phyloP scores from a whole-genome alignment of 2,797 vertebrate genomes.

The Pseudochirops cupreus region DNA sequence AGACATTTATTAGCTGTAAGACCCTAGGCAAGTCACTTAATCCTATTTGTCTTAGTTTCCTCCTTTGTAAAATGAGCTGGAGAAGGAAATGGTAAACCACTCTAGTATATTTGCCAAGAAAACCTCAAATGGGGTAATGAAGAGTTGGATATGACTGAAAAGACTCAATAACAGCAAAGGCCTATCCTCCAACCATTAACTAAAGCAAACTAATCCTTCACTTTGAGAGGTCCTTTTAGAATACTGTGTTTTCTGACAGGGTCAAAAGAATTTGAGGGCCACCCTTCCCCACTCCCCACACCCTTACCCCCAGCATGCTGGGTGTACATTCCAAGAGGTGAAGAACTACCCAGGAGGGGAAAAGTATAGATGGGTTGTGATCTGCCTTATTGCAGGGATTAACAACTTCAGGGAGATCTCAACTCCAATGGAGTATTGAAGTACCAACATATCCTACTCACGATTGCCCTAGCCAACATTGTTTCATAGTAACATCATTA shows the following conservation, averaged over 20 bases:
- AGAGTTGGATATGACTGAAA: neutral
- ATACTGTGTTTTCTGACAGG: slow-evolving; percentile 57
- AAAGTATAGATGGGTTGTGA: neutral
- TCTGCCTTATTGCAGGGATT: neutral
- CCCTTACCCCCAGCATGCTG: neutral
- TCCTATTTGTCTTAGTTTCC: neutral
- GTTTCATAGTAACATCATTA: neutral
- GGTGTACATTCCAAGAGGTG: neutral
- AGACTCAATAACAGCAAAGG: neutral
- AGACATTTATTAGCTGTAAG: neutral
- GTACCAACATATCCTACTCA: neutral
- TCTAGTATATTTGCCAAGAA: neutral
- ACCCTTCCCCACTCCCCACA: no score
- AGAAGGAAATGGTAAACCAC: no score
- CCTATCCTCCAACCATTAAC: neutral
- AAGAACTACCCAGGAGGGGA: neutral
- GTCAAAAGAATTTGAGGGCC: neutral
- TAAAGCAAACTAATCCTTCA: neutral
- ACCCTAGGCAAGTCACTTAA: neutral
- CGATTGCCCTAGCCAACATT: neutral
- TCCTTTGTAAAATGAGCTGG: no score
- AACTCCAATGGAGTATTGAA: neutral
- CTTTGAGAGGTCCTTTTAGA: neutral
- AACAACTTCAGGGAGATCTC: neutral
- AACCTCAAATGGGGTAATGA: neutral